These are phyloP conservation scores for Atrina japonica DNA, from an alignment of 2,888 invertebrate species.

Conservation along the genomic window DNA sequence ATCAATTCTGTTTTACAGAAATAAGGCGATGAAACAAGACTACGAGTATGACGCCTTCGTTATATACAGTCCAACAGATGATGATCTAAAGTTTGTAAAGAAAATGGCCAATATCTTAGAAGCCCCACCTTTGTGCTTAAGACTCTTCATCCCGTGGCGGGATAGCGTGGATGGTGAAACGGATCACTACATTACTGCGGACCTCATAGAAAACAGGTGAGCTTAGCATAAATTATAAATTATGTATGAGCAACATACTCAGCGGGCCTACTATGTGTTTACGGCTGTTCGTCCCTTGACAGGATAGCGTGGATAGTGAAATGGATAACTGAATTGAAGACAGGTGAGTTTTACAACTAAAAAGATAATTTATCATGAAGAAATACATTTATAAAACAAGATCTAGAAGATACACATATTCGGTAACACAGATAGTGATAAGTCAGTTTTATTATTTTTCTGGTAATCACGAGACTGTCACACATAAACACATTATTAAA, in stretches of 20 bases:
- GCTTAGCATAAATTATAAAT: neutral
- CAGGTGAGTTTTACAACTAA: neutral
- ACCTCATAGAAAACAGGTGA: conserved; percentile 21
- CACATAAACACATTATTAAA: too few species aligned
- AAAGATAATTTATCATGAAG: too few species aligned
- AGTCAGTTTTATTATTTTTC: too few species aligned
- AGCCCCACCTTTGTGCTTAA: conserved; percentile 55
- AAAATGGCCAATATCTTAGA: conserved; percentile 67
- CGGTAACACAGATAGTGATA: too few species aligned
- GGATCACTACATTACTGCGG: neutral
- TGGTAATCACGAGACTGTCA: too few species aligned
- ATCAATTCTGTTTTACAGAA: too few species aligned
- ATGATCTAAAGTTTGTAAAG: conserved; percentile 71
- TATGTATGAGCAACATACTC: conserved; percentile 62
- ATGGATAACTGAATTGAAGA: conserved; percentile 1
- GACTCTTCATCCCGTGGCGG: conserved; percentile 72
- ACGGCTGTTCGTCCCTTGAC: conserved; percentile 70
- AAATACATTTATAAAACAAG: too few species aligned
- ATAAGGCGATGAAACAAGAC: neutral
- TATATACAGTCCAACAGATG: conserved; percentile 66
- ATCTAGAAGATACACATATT: too few species aligned
- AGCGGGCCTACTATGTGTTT: conserved; percentile 62
- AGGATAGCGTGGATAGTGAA: conserved; percentile 49
- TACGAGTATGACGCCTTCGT: conserved; percentile 73
- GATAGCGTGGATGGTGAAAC: conserved; percentile 42